These are phyloP conservation scores for Polypedilum vanderplanki DNA, from an alignment of 1,140 invertebrate genomes.

Conservation along the genomic window DNA sequence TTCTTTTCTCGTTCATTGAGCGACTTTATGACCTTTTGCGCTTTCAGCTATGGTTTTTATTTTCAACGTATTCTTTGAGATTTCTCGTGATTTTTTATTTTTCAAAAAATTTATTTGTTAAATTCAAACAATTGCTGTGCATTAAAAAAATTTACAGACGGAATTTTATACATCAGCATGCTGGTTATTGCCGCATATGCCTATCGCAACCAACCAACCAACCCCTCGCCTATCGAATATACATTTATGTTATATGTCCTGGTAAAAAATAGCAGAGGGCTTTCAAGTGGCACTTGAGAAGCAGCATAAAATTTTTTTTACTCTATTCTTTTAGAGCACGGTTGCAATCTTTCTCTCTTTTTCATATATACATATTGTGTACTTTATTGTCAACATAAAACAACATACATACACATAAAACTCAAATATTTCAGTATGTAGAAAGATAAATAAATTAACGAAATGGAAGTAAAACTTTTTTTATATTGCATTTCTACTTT, in stretches of 20 bases:
- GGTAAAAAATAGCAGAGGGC: constrained; percentile 4
- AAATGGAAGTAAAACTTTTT: too few species aligned
- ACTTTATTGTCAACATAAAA: neutral
- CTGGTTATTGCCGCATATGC: neutral
- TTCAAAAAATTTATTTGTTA: too few species aligned
- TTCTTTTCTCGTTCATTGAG: neutral
- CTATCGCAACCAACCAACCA: neutral
- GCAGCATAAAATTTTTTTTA: constrained; percentile 1
- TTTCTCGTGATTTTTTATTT: too few species aligned
- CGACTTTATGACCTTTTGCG: neutral
- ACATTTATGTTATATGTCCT: neutral
- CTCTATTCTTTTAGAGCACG: constrained; percentile 6
- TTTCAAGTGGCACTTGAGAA: neutral
- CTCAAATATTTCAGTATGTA: neutral
- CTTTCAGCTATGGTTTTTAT: too few species aligned
- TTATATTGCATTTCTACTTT: too few species aligned
- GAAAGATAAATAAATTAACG: neutral
- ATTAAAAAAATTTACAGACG: too few species aligned
- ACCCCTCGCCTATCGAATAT: neutral
- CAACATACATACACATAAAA: too few species aligned
- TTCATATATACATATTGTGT: neutral
- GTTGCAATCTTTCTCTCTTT: neutral
- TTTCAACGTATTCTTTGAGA: neutral
- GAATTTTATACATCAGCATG: too few species aligned
- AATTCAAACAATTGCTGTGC: too few species aligned